Conservation (phyloP, 2,113 vertebrate genomes). For the Tragulus kanchil region DNA sequence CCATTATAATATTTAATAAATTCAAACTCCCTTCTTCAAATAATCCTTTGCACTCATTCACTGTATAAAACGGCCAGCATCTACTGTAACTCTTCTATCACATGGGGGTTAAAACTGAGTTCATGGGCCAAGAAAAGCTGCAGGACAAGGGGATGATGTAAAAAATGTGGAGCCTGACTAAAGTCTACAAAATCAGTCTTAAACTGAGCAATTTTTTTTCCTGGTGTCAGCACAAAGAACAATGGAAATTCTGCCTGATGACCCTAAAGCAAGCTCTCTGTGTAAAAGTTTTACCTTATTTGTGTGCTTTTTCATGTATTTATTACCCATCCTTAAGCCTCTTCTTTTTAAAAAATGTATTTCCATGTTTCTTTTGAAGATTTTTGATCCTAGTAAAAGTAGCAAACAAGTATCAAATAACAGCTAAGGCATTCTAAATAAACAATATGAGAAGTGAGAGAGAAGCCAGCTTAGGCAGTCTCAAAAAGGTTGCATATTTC, state of each 20-base stretch:
- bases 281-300: not conserved
- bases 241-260: not conserved
- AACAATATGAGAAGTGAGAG: not conserved
- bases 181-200: not conserved
- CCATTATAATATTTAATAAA: not conserved
- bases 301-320: not conserved
- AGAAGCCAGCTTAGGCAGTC: not conserved
- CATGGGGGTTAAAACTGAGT: not conserved
- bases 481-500: constrained; percentile 42
- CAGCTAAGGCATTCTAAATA: not conserved
- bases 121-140: not conserved
- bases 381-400: not conserved
- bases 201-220: constrained; percentile 3
- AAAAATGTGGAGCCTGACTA: not conserved
- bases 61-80: not conserved
- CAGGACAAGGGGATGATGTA: not conserved
- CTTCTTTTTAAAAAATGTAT: constrained; percentile 16
- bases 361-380: not conserved
- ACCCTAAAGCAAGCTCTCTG: not conserved
- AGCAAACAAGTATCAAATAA: constrained; percentile 8
- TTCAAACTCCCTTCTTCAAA: not conserved
- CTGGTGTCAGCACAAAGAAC: not conserved
- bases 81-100: constrained; percentile 11
- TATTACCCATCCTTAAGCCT: not conserved
- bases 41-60: not conserved